Base-by-base conservation (phyloP, 2,113 vertebrate species). In the Ranitomeya imitator region DNA sequence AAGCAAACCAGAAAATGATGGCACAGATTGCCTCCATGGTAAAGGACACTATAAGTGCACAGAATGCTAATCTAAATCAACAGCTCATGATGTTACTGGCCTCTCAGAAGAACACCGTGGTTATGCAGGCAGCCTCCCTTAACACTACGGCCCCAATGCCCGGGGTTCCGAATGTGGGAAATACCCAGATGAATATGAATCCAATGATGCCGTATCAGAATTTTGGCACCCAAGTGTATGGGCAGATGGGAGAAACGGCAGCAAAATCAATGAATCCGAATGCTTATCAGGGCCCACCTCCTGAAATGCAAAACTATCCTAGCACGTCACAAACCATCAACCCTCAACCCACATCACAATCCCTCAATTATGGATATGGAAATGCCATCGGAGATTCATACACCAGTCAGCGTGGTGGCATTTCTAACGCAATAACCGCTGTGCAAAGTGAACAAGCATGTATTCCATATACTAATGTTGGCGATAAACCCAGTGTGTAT, bases 31-130 rank as follows among this genome's bases (percentile, higher is more conserved):
- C 78, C 21, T 71, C 63, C n/a, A 45, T 77, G 31, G 12, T 67
- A 3, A n/a, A 57, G 63, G 74, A 81, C 15, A 55, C 63, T 16
- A 18, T 21, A 23, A 73, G 21, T 5, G 52, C 77, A 55, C 61
- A 79, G 5, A 54, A 55, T 19, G 9, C 16, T 37, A 19, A 21
- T 21, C 13, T 87, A 14, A 73, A 69, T 59, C 61, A 87, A 3
- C 76, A 79, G 69, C 12, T 81, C 13, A 69, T 80, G 78, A 73
- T 81, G 78, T 21, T 81, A 37, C 51, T 87, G 71, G 45, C 26
- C 71, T 76, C 84, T 61, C 84, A 85, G 52, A 85, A 85, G 21
- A 60, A 26, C 52, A 3, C 21, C 21, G 19, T 85, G 71, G 55
- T n/a, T 26, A 79, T 86, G 85, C 74, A 79, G 13, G 55, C 78